Base-by-base conservation (phyloP, 1,140 invertebrate genomes). In the Neodiprion lecontei region DNA sequence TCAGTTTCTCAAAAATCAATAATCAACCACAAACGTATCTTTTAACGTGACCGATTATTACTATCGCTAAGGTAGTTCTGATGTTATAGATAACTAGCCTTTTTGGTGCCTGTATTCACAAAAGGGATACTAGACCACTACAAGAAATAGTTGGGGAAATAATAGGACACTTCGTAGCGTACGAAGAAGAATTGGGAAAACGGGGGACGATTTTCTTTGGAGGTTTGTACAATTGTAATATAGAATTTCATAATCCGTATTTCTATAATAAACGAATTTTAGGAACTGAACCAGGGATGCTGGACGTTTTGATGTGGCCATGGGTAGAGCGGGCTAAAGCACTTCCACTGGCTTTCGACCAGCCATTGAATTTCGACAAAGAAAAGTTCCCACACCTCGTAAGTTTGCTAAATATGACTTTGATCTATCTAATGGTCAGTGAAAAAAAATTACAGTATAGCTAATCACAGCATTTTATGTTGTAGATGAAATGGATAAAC, bases 231-330 rank as follows among this genome's bases (percentile, higher is more conserved):
- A 40, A 40, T 40, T 40, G 28, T 40, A 40, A 40, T 3, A 40
- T 40, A 5, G 28, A 40, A 1, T 3, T 40, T 40, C 28, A 40
- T 40, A 40, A 40, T 40, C 28, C 5, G 28, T 40, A 40, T 40
- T 40, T 40, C 28, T 73, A 69, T 69, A 69, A 14, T 12, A 7
- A 12, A 47, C 12, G 40, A 21, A 12, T 69, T 69, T 14, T 47
- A 69, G 67, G 67, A 7, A 69, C 11, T 47, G 73, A 78, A 72
- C 79, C 80, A 49, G 81, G 80, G 70, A 81, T 85, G 50, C 17
- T 85, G 14, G 84, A 86, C 49, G 72, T 86, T 72, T 12, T 83
- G 12, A 86, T 86, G 78, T 86, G 85, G 85, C 85, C 85, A 3
- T 86, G 84, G 83, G 81, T 85, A 48, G 84, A 86, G 71, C 73